Base-by-base conservation (phyloP, 2,113 vertebrate genomes). In the Leptobrachium leishanense region DNA sequence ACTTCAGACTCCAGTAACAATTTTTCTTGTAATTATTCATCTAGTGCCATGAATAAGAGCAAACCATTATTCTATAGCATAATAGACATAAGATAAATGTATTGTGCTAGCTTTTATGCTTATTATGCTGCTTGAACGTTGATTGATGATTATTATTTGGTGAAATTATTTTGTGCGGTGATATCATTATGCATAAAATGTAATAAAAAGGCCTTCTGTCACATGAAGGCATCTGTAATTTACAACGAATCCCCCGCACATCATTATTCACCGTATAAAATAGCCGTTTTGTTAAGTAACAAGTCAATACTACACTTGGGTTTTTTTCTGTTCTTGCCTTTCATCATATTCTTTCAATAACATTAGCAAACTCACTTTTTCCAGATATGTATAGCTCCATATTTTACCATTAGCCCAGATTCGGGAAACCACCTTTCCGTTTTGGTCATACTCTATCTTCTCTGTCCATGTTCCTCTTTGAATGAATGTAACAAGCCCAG, bases 331-430 rank as follows among this genome's bases (percentile, higher is more conserved):
- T 20, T 31, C 46, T 13, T 69, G 5, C 39, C 62, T 31, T 64
- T 64, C 62, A 64, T 31, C 9, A 64, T 64, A 64, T 64, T 50
- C 20, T 31, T 31, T 31, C 20, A 31, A 31, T 31, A 31, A 31
- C 20, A 31, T 31, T 64, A 20, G 5, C 10, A 59, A 0, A 83
- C 39, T 89, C 88, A 99, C 97, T 94, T 95, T 97, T 90, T 99
- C 98, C 79, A 96, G 90, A 46, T 97, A 99, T 0, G 96, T 98
- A 91, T 98, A 99, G 90, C 95, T 99, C 98, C 98, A 99, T 89
- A 98, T 99, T 92, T 98, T 98, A 31, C 98, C 98, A 81, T 98
- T 97, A 80, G 96, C 94, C 96, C 97, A 99, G 11, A 95, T 96
- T 85, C 96, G 91, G 84, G 96, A 97, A 83, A 98, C 85, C 55